Conservation (phyloP, 2,888 invertebrate genomes). For the Xylocampa areola region DNA sequence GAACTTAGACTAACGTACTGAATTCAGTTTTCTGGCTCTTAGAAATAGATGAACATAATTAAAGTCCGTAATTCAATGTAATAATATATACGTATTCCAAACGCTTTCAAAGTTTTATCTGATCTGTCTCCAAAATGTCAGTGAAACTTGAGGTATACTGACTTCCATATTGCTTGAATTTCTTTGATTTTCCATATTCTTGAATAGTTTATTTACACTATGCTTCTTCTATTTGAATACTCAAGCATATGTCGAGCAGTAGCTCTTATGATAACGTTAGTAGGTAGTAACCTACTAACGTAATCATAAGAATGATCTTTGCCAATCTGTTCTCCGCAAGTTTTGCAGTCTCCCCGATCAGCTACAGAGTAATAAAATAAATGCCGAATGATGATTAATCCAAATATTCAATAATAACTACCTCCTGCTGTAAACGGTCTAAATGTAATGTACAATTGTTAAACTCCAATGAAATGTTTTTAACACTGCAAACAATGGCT, state of each 20-base stretch:
- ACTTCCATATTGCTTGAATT: constrained; percentile 1
- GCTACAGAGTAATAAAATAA: too few species aligned
- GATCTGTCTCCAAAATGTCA: neutral
- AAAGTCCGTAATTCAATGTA: constrained; percentile 24
- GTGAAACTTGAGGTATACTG: too few species aligned
- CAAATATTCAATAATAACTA: too few species aligned
- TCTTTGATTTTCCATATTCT: neutral
- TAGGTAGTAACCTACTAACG: too few species aligned
- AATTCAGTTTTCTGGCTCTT: constrained; percentile 47
- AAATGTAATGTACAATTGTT: too few species aligned
- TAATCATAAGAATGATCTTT: too few species aligned
- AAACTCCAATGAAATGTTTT: neutral
- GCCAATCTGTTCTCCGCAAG: too few species aligned
- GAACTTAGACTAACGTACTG: constrained; percentile 37
- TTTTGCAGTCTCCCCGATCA: too few species aligned
- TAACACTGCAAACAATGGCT: neutral
- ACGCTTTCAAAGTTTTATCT: constrained; percentile 1
- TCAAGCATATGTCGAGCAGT: too few species aligned
- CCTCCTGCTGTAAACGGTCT: constrained; percentile 5
- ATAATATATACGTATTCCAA: neutral
- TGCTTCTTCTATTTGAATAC: neutral
- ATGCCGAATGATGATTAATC: too few species aligned
- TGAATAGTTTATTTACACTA: neutral
- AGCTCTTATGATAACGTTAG: too few species aligned
- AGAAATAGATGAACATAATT: constrained; percentile 30